These are phyloP conservation scores for Agraylea sexmaculata DNA, from an alignment of 1,140 invertebrate species.

Conservation along the genomic window DNA sequence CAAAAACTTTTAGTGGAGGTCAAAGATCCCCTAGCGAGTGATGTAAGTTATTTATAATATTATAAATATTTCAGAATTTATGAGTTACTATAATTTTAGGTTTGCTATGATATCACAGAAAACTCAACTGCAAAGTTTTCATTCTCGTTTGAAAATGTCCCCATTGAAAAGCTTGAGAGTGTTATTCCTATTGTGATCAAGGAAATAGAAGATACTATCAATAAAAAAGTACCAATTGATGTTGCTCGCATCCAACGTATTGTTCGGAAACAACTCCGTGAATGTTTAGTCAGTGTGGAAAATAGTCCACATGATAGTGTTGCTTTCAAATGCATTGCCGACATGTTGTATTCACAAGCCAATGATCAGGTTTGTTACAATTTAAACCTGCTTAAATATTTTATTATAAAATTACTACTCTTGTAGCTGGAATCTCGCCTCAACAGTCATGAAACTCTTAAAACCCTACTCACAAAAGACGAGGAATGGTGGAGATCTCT, in stretches of 20 bases:
- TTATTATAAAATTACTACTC: constrained; percentile 9
- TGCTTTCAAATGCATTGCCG: constrained; percentile 64
- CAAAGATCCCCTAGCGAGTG: constrained; percentile 68
- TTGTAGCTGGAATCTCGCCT: constrained; percentile 59
- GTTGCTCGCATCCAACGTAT: constrained; percentile 63
- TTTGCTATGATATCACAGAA: constrained; percentile 40
- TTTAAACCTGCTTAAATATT: constrained; percentile 1
- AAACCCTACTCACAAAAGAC: constrained; percentile 50
- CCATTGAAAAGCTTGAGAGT: constrained; percentile 49
- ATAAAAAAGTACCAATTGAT: constrained; percentile 49
- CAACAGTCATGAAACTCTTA: constrained; percentile 54
- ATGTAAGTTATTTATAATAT: constrained; percentile 39
- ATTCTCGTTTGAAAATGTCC: constrained; percentile 68
- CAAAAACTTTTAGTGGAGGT: constrained; percentile 76
- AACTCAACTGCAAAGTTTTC: constrained; percentile 59
- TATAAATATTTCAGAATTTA: background rate
- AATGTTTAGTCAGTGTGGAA: constrained; percentile 60
- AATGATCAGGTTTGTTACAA: constrained; percentile 53
- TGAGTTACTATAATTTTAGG: constrained; percentile 2
- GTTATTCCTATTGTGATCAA: constrained; percentile 50
- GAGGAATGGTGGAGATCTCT: constrained; percentile 60
- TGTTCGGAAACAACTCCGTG: constrained; percentile 58
- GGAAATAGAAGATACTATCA: constrained; percentile 38
- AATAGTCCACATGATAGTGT: constrained; percentile 63
- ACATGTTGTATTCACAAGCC: constrained; percentile 68